A percentile compares a stretch with the other conserved stretches of the same genome.
These are phyloP conservation scores for Acanthopagrus latus DNA, from an alignment of 2,797 vertebrate genomes.

Conservation along the genomic window DNA sequence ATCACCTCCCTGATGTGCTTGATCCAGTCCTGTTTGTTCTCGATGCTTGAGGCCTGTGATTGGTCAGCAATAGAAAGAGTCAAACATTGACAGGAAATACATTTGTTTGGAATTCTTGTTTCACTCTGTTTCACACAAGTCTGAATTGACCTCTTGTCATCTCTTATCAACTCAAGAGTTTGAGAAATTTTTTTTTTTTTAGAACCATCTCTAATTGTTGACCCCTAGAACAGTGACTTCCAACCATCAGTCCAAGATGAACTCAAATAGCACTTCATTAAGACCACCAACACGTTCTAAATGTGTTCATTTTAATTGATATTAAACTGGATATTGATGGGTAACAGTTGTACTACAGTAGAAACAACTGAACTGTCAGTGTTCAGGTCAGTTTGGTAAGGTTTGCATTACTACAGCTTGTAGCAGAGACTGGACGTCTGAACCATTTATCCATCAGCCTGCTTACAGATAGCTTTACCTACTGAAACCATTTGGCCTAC, in stretches of 20 bases:
- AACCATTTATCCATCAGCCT: no score
- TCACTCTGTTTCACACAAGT: slow-evolving; percentile 66
- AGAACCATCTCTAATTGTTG: neutral
- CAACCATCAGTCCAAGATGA: neutral
- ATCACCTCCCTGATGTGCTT: slow-evolving; percentile 99
- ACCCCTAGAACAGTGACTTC: neutral
- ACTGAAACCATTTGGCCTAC: no score
- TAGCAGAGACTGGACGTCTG: no score
- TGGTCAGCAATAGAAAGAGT: slow-evolving; percentile 26
- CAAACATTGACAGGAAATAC: neutral
- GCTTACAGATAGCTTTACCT: no score
- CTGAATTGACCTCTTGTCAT: slow-evolving; percentile 50
- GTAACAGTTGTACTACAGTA: no score
- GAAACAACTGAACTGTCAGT: no score
- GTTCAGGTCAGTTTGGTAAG: no score
- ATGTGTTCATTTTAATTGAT: neutral
- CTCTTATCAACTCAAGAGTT: slow-evolving; percentile 3
- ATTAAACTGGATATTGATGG: neutral
- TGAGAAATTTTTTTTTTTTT: neutral
- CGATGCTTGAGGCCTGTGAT: slow-evolving; percentile 95
- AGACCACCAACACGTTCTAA: neutral
- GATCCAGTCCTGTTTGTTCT: slow-evolving; percentile 99
- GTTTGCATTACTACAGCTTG: no score
- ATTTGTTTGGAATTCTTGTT: slow-evolving; percentile 57
- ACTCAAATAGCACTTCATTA: neutral